Evolutionary conservation across 2,888 invertebrate species (phyloP).

Genomic region (Cyclophora albipunctata): DNA sequence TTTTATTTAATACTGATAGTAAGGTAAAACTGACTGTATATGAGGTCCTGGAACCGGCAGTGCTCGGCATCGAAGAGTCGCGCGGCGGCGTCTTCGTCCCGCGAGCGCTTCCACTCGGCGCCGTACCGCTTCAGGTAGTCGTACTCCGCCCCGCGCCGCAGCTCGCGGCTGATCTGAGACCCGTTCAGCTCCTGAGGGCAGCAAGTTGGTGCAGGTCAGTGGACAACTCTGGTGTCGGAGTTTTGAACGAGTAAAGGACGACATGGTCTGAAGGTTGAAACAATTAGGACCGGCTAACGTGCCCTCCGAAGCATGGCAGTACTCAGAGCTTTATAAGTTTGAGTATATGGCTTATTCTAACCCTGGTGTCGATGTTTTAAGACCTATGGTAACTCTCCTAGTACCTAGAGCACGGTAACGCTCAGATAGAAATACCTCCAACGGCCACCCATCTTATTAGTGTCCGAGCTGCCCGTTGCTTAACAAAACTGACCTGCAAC

Average conservation of each 20-base stretch:
- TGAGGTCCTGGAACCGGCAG: conserved; percentile 83
- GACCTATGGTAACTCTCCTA: not conserved
- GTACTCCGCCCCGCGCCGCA: conserved; percentile 90
- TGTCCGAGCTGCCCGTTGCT: too few species aligned
- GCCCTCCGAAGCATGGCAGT: too few species aligned
- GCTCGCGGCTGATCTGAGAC: conserved; percentile 78
- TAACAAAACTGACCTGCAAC: conserved; percentile 68
- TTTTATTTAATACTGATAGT: too few species aligned
- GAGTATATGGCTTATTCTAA: not conserved
- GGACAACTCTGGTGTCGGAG: too few species aligned
- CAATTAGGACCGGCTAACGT: too few species aligned
- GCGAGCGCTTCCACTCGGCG: conserved; percentile 78
- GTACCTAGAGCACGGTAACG: too few species aligned
- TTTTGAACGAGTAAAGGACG: too few species aligned
- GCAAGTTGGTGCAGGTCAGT: too few species aligned
- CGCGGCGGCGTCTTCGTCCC: conserved; percentile 58
- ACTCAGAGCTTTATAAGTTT: too few species aligned
- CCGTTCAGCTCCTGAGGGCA: conserved; percentile 79
- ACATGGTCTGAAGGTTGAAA: too few species aligned
- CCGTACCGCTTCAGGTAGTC: conserved; percentile 92
- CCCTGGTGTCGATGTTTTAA: not conserved
- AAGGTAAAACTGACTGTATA: conserved; percentile 79
- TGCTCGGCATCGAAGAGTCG: conserved; percentile 79
- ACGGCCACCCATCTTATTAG: too few species aligned
- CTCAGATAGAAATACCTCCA: too few species aligned